Evolutionary conservation across 64 coral and sea anemone species (phyloP).

Genomic region (Porites australiensis): DNA sequence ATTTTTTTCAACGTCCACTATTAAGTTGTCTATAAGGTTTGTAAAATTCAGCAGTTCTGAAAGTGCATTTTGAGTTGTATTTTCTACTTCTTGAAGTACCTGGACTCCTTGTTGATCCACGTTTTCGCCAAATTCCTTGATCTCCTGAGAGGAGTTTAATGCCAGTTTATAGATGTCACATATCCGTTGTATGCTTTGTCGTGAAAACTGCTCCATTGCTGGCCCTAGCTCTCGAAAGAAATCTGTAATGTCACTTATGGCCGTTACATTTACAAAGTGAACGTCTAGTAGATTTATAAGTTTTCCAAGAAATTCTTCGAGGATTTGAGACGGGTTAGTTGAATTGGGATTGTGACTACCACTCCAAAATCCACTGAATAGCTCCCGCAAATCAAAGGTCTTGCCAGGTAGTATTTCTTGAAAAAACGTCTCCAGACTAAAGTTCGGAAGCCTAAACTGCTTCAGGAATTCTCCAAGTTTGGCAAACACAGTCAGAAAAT

Average conservation of each 20-base stretch:
- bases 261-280: slow-evolving; percentile 66
- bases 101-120: slow-evolving; percentile 60
- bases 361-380: slow-evolving; percentile 57
- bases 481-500: slow-evolving; percentile 57
- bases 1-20: slow-evolving; percentile 78
- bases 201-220: slow-evolving; percentile 41
- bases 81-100: slow-evolving; percentile 32
- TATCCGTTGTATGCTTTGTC: slow-evolving; percentile 40
- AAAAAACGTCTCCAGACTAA: slow-evolving; percentile 81
- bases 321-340: slow-evolving; percentile 50
- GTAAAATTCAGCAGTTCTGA: slow-evolving; percentile 69
- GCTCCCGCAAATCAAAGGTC: slow-evolving; percentile 12
- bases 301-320: slow-evolving; percentile 55
- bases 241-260: slow-evolving; percentile 67
- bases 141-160: slow-evolving; percentile 46
- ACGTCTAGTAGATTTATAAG: slow-evolving; percentile 60
- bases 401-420: slow-evolving; percentile 75
- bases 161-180: slow-evolving; percentile 62
- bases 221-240: slow-evolving; percentile 74
- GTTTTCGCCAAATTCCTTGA: slow-evolving; percentile 81
- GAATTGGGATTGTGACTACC: slow-evolving; percentile 10
- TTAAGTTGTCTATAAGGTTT: slow-evolving; percentile 64
- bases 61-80: slow-evolving; percentile 61
- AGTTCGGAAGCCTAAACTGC: slow-evolving; percentile 64
- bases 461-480: slow-evolving; percentile 67